Base-by-base conservation (phyloP, 2,113 vertebrate genomes). In the Hemicordylus capensis region DNA sequence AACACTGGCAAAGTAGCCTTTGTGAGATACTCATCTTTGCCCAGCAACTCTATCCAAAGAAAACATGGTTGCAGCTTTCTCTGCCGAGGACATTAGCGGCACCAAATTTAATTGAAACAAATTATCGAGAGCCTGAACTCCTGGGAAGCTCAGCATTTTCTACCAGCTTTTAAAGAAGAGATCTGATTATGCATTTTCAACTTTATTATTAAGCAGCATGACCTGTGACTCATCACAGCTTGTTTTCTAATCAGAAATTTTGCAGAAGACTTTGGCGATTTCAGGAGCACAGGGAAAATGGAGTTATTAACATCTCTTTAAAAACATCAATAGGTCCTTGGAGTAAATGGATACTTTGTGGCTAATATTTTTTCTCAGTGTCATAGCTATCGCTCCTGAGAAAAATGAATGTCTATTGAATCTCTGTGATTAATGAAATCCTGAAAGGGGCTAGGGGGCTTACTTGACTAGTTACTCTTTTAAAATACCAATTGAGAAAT, bases 321-420 rank as follows among this genome's bases (percentile, higher is more conserved):
- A 70, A 76, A 84, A 26, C 66, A 85, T 77, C 39, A 82, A 82
- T 78, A 87, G 74, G 34, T 78, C 74, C 75, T 77, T 87, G 51
- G 42, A 77, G 54, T 72, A 82, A 77, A 82, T 70, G 73, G 73
- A 87, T 70, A 83, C 64, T 72, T 77, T 70, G 64, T 24, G 39
- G 80, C 34, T 61, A 69, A 76, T 67, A 70, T 70, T 76, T 87
- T 59, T 51, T 75, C 37, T n/a, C 61, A 39, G 39, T n/a, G 59
- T 70, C 64, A 85, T 51, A 59, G 39, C 48, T 70, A 70, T 70
- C 28, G 3, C 37, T 78, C 70, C 34, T 12, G 44, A 8, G 17
- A 3, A 28, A 17, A 15, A 22, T 31, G 20, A 61, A 59, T 28
- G 54, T 17, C 64, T 58, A 70, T 78, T 46, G 51, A 46, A 70